Conservation (phyloP, 2,113 vertebrate genomes). For the Oncorhynchus kisutch region DNA sequence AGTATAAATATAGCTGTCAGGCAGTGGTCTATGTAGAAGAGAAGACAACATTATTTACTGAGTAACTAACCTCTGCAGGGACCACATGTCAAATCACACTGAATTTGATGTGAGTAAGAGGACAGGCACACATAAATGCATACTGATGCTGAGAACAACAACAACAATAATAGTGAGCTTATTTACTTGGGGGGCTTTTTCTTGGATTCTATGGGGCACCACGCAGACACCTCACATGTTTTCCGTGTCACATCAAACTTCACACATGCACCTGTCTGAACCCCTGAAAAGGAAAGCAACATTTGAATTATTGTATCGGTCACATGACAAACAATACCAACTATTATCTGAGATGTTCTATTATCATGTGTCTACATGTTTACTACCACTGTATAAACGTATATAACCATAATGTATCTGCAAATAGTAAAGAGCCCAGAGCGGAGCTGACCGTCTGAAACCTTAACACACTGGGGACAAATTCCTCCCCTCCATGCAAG, state of each 20-base stretch:
- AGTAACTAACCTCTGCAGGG: background rate
- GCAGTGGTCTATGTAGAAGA: background rate
- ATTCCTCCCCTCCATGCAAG: background rate
- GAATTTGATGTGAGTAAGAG: background rate
- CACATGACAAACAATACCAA: background rate
- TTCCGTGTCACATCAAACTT: conserved; percentile 64
- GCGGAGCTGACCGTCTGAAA: background rate
- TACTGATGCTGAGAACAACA: background rate
- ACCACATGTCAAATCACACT: background rate
- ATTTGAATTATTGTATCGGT: no score
- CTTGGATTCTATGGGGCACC: conserved; percentile 75
- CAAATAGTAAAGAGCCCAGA: background rate
- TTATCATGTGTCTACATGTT: background rate
- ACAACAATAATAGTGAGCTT: background rate
- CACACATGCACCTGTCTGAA: conserved; percentile 78
- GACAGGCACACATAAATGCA: background rate
- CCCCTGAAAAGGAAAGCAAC: conserved; percentile 58
- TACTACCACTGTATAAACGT: background rate
- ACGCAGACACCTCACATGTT: conserved; percentile 78
- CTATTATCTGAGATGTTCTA: background rate
- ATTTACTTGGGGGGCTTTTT: conserved; percentile 65
- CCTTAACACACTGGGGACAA: background rate
- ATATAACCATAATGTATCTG: background rate
- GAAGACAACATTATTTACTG: background rate
- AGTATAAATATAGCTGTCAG: background rate